Base-by-base conservation (phyloP, 2,113 vertebrate species). In the Marmota monax region DNA sequence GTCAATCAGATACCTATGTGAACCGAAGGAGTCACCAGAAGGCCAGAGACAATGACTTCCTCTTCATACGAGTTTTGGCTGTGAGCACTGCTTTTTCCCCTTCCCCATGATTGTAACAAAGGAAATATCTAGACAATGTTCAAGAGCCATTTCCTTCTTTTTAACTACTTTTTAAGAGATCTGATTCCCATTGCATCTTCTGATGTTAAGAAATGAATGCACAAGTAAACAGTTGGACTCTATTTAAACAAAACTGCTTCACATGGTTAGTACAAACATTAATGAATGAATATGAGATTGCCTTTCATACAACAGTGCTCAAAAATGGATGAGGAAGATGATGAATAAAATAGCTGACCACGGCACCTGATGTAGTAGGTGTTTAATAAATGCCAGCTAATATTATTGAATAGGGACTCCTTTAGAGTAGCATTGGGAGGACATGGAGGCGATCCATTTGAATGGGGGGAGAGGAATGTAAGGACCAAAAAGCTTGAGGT, bases 381-480 rank as follows among this genome's bases (percentile, higher is more conserved):
- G 93, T 25, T 89, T 92, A 83, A 92, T 91, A 94, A 96, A 88
- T 77, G 34, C 32, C 77, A 92, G 39, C 48, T 90, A 86, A 78
- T 39, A 65, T 10, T 88, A 3, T 37, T 79, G 27, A 76, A 77
- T 37, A 92, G 37, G 92, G 42, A 4, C 29, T 90, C 42, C 77
- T 56, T 53, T 29, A 74, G 48, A 72, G 61, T 39, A 20, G 70
- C 32, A 51, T 34, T 42, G 13, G 22, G 27, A 51, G 53, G 39
- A n/a, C 4, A 65, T 27, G 39, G 25, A 37, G 25, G 14, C 10
- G 58, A 34, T 82, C 45, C 23, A 22, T 88, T 29, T 48, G 72
- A 79, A 85, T 70, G 48, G 63, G 37, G 48, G 42, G 22, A 85
- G n/a, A 87, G 23, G 45, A 78, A 53, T 32, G 11, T 51, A 48